These are phyloP conservation scores for Hyperoplus immaculatus DNA, from an alignment of 2,797 vertebrate genomes.

Conservation along the genomic window DNA sequence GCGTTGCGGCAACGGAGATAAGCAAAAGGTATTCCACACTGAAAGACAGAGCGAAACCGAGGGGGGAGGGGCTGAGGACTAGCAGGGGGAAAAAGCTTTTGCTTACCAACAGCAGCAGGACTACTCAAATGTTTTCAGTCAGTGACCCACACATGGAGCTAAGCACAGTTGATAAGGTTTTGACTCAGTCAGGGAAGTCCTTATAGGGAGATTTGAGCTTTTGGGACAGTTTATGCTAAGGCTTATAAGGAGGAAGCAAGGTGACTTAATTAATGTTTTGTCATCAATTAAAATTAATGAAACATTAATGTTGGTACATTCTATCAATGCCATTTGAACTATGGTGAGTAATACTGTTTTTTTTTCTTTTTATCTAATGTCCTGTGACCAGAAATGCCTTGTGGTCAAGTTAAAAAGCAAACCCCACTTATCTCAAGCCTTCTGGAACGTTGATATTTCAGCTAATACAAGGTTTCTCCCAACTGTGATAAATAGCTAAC, in stretches of 20 bases:
- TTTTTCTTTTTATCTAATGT: neutral
- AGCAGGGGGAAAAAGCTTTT: conserved; percentile 42
- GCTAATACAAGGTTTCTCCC: conserved; percentile 3
- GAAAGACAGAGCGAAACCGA: neutral
- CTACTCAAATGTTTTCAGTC: conserved; percentile 65
- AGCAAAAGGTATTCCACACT: neutral
- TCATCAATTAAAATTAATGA: neutral
- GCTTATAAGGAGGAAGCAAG: neutral
- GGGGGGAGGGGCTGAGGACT: conserved; percentile 13
- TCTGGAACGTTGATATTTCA: conserved; percentile 11
- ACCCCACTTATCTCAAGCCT: conserved; percentile 7
- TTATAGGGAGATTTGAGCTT: conserved; percentile 31
- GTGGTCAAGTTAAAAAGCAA: conserved; percentile 20
- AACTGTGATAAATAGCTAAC: conserved; percentile 13
- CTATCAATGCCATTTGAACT: neutral
- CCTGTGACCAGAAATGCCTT: neutral
- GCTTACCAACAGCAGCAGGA: conserved; percentile 56
- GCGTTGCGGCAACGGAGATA: neutral
- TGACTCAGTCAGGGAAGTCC: conserved; percentile 21
- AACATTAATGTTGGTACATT: neutral
- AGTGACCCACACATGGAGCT: conserved; percentile 61
- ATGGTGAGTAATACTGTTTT: neutral
- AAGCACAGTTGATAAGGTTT: conserved; percentile 51
- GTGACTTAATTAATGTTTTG: neutral
- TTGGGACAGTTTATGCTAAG: conserved; percentile 4